Percentiles rank a stretch among this genome's conserved stretches.
Evolutionary conservation across 2,888 invertebrate species (phyloP).

Genomic region (Caprella mutica): DNA sequence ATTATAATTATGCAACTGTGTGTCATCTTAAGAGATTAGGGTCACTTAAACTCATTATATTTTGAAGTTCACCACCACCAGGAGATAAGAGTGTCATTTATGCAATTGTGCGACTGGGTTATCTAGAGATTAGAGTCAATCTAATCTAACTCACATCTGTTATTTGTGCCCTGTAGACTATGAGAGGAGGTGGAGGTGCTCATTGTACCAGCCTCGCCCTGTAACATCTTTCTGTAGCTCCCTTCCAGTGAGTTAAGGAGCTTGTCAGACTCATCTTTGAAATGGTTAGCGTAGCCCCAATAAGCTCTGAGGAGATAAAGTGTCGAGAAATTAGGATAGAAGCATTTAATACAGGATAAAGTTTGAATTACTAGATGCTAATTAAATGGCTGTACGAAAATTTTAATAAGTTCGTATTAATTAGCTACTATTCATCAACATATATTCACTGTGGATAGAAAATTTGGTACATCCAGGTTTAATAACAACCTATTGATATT

Average conservation of each 20-base stretch:
- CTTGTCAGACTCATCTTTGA: constrained; percentile 77
- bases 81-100: background rate
- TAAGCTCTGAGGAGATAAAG: constrained; percentile 55
- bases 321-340: background rate
- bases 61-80: no score
- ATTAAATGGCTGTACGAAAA: background rate
- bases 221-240: constrained; percentile 52
- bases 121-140: background rate
- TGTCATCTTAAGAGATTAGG: no score
- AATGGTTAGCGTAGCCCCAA: constrained; percentile 76
- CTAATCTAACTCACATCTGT: constrained; percentile 19
- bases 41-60: no score
- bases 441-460: no score
- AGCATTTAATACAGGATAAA: background rate
- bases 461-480: no score
- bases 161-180: background rate
- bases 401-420: no score
- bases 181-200: background rate
- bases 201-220: constrained; percentile 34
- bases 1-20: no score
- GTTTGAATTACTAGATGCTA: no score
- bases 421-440: no score
- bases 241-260: constrained; percentile 72
- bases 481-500: no score
- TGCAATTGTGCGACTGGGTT: background rate